Conservation (phyloP, 2,888 invertebrate genomes). For the Zele albiditarsus region DNA sequence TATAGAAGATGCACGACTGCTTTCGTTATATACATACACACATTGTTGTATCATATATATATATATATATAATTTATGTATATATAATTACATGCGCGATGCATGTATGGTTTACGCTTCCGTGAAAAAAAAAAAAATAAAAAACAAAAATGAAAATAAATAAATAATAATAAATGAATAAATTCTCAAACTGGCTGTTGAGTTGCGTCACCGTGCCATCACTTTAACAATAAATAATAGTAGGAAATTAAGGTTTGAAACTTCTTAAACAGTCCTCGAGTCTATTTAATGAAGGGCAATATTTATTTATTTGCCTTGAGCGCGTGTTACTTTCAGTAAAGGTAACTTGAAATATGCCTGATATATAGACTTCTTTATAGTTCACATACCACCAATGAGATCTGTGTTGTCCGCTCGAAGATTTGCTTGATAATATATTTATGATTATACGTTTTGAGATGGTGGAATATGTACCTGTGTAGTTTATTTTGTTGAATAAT, state of each 20-base stretch:
- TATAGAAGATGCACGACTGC: constrained; percentile 28
- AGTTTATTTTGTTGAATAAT: too few species aligned
- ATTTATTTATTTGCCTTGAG: not conserved
- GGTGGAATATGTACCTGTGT: too few species aligned
- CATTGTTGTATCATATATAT: constrained; percentile 30
- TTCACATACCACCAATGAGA: not conserved
- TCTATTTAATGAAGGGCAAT: not conserved
- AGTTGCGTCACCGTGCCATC: constrained; percentile 42
- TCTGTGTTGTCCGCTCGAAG: not conserved
- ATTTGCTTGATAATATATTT: too few species aligned
- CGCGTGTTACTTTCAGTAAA: not conserved
- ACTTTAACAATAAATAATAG: constrained; percentile 23
- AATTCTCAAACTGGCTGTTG: constrained; percentile 22
- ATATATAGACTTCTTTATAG: not conserved
- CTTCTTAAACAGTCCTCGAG: constrained; percentile 6
- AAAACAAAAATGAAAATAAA: constrained; percentile 18
- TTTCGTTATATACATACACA: constrained; percentile 23
- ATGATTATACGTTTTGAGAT: too few species aligned
- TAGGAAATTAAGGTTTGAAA: constrained; percentile 14
- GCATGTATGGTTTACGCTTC: constrained; percentile 41
- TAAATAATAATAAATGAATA: constrained; percentile 19
- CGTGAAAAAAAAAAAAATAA: constrained; percentile 25
- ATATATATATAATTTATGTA: constrained; percentile 13
- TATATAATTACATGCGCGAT: constrained; percentile 26
- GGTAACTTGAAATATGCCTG: not conserved